Percentiles rank a stretch among this genome's conserved stretches.
Conservation (phyloP, 2,888 invertebrate genomes). For the Augochlorella aurata region DNA sequence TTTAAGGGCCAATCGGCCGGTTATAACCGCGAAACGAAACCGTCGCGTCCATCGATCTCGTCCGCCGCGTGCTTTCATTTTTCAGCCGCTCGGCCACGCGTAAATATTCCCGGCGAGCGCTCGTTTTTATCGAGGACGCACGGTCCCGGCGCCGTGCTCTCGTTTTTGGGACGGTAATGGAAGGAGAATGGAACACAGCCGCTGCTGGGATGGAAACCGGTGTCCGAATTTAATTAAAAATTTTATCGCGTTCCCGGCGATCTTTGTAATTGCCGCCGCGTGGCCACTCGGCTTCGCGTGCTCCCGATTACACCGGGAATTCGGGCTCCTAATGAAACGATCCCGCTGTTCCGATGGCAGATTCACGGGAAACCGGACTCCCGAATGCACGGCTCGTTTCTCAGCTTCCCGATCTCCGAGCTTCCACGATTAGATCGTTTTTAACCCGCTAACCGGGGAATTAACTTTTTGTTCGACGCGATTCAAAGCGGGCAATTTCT, state of each 20-base stretch:
- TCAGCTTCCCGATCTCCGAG: background rate
- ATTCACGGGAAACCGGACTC: background rate
- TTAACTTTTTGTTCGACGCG: too few species aligned
- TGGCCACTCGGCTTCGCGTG: background rate
- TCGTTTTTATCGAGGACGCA: conserved; percentile 4
- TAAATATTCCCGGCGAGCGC: conserved; percentile 36
- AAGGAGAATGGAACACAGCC: conserved; percentile 32
- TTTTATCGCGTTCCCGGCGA: conserved; percentile 26
- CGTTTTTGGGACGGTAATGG: conserved; percentile 18
- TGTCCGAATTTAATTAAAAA: conserved; percentile 50
- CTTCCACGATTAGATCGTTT: too few species aligned
- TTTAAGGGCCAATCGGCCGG: conserved; percentile 44
- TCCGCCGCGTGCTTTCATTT: too few species aligned
- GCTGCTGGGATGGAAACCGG: background rate
- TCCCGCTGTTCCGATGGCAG: background rate
- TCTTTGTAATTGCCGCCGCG: conserved; percentile 6
- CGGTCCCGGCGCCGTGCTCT: conserved; percentile 13
- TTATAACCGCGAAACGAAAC: conserved; percentile 26
- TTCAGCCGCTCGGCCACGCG: background rate
- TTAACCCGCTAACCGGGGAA: too few species aligned
- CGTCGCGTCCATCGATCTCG: background rate
- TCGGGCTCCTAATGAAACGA: conserved; percentile 10
- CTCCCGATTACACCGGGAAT: background rate
- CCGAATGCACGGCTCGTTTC: background rate
- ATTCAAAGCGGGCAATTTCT: too few species aligned